These are phyloP conservation scores for Habroteleia sp. DNA, from an alignment of 2,888 invertebrate genomes.

Conservation along the genomic window DNA sequence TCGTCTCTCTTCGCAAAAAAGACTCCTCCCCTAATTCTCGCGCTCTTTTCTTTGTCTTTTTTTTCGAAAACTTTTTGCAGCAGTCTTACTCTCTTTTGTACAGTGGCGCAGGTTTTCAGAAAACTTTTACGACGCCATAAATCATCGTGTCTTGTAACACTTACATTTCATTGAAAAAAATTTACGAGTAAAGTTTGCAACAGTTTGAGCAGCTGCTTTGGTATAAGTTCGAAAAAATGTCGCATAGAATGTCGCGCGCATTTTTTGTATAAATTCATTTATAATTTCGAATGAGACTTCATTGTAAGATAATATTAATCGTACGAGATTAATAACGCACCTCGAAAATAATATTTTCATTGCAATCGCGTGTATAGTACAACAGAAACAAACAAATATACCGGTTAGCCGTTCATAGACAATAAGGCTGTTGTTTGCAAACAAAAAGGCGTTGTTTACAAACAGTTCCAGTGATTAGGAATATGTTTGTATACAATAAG, in stretches of 20 bases:
- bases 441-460: no score
- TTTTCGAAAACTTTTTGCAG: conserved; percentile 36
- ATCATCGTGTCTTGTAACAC: conserved; percentile 64
- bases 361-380: no score
- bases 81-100: conserved; percentile 48
- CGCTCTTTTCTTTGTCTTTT: conserved; percentile 7
- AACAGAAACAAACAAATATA: no score
- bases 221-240: conserved; percentile 52
- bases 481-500: no score
- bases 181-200: conserved; percentile 60
- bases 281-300: conserved; percentile 1
- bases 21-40: background rate
- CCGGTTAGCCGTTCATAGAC: no score
- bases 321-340: no score
- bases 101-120: conserved; percentile 55
- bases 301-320: background rate
- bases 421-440: no score
- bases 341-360: no score
- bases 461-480: no score
- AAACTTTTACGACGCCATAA: conserved; percentile 61
- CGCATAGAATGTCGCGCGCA: conserved; percentile 31
- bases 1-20: conserved; percentile 3
- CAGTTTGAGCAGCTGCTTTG: conserved; percentile 63
- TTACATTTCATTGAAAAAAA: conserved; percentile 65
- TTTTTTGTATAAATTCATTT: conserved; percentile 39